Base-by-base conservation (phyloP, 2,113 vertebrate species). In the Polyodon spathula region DNA sequence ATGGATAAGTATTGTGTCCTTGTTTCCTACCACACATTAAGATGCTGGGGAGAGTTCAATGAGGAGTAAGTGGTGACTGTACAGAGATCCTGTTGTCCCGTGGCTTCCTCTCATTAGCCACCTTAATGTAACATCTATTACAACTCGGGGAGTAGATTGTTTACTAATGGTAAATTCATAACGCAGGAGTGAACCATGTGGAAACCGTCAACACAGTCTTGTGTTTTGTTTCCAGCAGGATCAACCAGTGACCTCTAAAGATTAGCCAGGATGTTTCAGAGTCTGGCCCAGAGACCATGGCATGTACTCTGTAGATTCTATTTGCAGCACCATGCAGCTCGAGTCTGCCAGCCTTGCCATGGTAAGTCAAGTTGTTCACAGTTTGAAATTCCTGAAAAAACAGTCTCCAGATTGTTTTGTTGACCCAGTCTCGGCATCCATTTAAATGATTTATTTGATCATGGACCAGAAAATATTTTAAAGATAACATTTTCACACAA, bases 281-380 rank as follows among this genome's bases (percentile, higher is more conserved):
- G 76, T 69, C 73, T 88, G 75, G 83, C 73, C 54, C 78, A 80
- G 64, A 78, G 82, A 78, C 84, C 80, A 59, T 87, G 83, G 87
- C 76, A 78, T 50, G 72, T 79, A 56, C 71, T 89, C 71, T 84
- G 76, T 71, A 84, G 81, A 71, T 61, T 84, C 37, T 85, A 79
- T 58, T 40, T 88, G 71, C 80, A 80, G 52, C 76, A 74, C 57
- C 69, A 70, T 64, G 70, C 73, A 9, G 62, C 70, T 5, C 58
- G 71, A 76, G 15, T 74, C 54, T 63, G 76, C 6, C 73, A 65
- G 39, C 68, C 65, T 16, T 70, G 68, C 54, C 57, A 73, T 63
- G 78, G 87, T 87, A 71, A 85, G 68, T n/a, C 37, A n/a, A 12
- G 5, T 38, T 41, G 1, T 8, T 4, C 4, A 40, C 10, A 8